Base-by-base conservation (phyloP, 1,140 invertebrate genomes). In the Triops longicaudatus region DNA sequence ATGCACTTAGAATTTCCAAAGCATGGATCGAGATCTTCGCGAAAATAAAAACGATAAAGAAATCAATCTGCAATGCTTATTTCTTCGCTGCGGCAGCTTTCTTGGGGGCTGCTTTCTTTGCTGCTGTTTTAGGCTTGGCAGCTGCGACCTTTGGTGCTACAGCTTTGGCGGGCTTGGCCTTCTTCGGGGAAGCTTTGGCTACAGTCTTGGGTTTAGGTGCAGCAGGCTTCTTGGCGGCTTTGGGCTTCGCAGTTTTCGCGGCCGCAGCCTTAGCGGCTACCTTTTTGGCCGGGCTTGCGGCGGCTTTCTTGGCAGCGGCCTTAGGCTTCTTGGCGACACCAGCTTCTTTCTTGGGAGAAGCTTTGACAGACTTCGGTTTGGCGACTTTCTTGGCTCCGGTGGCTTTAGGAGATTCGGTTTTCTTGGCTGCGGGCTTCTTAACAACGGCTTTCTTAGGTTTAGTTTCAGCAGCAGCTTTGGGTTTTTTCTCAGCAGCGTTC, bases 391-490 rank as follows among this genome's bases (percentile, higher is more conserved):
- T 80, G 37, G 76, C 73, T 17, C 73, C 72, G 14, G 71, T 72
- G 11, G 79, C 72, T 77, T 80, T 78, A 12, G 77, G 27, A 9
- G 71, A 31, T 1, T 42, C 26, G 37, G 72, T 73, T 73, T 80
- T 81, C 78, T 81, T 81, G 12, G 63, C 26, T 17, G 73, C 73
- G 41, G 79, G 75, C 79, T 81, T 82, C 76, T 80, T 79, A 11
- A 37, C 78, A 73, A 76, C 73, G n/a, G 72, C 88, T 7, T 88
- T 88, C 79, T 88, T 88, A 17, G 89, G 88, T 80, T 89, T 89
- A 41, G 87, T 86, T 83, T 89, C 88, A 5, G 88, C 85, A 31
- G n/a, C 77, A 50, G 73, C 73, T 37, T 75, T 75, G 28, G 74
- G 75, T 43, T 78, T 78, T 73, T 78, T 78, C 42, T 78, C 77